Evolutionary conservation across 92 coral and sea anemone species (phyloP).

Genomic region (Nematostella vectensis): DNA sequence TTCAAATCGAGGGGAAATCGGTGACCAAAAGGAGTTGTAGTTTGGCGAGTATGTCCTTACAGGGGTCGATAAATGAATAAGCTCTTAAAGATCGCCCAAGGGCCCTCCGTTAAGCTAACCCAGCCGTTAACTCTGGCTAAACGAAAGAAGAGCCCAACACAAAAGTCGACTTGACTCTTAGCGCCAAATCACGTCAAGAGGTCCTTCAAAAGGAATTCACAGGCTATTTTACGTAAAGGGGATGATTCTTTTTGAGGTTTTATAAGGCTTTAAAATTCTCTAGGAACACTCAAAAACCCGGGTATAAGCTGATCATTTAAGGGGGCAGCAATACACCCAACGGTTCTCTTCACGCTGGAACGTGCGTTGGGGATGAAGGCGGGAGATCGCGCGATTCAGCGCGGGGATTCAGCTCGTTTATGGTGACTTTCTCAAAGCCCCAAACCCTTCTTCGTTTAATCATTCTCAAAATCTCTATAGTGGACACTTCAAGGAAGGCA

Average conservation of each 20-base stretch:
- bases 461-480: no score
- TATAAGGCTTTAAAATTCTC: conserved; percentile 25
- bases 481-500: no score
- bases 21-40: conserved; percentile 11
- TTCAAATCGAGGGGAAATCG: conserved; percentile 21
- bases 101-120: conserved; percentile 8
- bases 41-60: conserved; percentile 12
- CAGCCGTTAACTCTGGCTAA: conserved; percentile 18
- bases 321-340: no score
- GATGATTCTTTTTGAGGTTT: conserved; percentile 32
- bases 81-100: conserved; percentile 38
- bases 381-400: no score
- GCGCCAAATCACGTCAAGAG: conserved; percentile 27
- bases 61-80: conserved; percentile 25
- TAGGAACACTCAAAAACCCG: background rate
- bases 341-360: no score
- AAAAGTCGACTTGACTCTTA: conserved; percentile 38
- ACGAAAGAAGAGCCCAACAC: conserved; percentile 29
- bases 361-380: no score
- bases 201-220: conserved; percentile 37
- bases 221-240: conserved; percentile 34
- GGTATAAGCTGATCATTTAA: background rate
- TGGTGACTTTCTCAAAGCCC: no score
- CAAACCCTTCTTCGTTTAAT: no score
- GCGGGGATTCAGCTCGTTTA: no score